A percentile compares a stretch with the other conserved stretches of the same genome.
These are phyloP conservation scores for Antheraea pernyi DNA, from an alignment of 1,140 invertebrate genomes.

Conservation along the genomic window DNA sequence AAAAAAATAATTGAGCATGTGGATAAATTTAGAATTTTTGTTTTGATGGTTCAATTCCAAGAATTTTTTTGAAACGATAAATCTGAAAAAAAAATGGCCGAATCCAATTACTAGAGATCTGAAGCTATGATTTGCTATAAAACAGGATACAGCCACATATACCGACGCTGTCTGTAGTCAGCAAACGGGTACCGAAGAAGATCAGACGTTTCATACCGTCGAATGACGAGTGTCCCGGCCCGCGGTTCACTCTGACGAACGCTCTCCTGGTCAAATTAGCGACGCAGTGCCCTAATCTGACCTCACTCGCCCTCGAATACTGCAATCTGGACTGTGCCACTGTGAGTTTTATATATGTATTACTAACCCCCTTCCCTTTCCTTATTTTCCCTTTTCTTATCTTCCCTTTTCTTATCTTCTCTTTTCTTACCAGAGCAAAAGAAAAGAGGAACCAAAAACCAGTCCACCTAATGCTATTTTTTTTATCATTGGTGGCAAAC, in stretches of 20 bases:
- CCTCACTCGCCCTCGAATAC: conserved; percentile 48
- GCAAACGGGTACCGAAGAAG: background rate
- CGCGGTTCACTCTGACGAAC: conserved; percentile 36
- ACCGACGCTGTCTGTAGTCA: background rate
- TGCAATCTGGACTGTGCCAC: conserved; percentile 61
- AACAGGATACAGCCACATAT: background rate
- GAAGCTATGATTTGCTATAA: background rate
- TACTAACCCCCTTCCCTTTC: too few species aligned
- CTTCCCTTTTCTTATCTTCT: too few species aligned
- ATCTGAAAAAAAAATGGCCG: too few species aligned
- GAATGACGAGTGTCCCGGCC: conserved; percentile 31
- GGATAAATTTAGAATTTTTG: too few species aligned
- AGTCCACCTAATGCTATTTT: too few species aligned
- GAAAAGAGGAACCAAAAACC: too few species aligned
- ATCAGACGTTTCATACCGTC: background rate
- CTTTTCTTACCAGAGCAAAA: too few species aligned
- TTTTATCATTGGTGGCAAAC: too few species aligned
- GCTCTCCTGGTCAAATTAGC: conserved; percentile 27
- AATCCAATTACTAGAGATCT: background rate
- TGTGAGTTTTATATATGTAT: conserved; percentile 43
- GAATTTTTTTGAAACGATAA: too few species aligned
- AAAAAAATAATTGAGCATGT: too few species aligned
- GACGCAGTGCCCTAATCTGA: conserved; percentile 38
- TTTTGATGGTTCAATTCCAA: too few species aligned
- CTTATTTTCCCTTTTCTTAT: too few species aligned